These are phyloP conservation scores for Neolamprologus hecqui DNA, from an alignment of 2,113 vertebrate genomes.

Conservation along the genomic window DNA sequence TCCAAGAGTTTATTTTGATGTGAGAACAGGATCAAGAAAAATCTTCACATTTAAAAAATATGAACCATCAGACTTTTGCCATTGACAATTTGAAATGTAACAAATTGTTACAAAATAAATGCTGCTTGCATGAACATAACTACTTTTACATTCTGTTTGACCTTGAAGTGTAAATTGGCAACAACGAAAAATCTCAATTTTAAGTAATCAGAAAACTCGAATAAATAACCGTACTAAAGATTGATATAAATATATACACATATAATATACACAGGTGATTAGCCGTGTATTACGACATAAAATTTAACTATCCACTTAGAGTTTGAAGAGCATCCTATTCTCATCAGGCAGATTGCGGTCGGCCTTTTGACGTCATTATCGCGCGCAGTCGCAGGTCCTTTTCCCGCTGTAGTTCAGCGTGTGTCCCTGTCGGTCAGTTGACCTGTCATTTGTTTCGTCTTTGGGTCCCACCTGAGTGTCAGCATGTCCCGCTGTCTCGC, in stretches of 20 bases:
- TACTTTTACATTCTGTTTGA: not conserved
- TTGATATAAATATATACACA: not conserved
- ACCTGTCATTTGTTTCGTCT: not conserved
- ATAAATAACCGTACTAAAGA: not conserved
- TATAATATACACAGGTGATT: not conserved
- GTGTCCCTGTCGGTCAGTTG: not conserved
- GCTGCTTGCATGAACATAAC: not conserved
- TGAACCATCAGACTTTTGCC: not conserved
- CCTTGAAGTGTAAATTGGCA: not conserved
- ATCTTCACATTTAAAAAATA: not conserved
- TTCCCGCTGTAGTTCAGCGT: not conserved
- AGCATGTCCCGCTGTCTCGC: slow-evolving; percentile 62
- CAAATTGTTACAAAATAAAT: not conserved
- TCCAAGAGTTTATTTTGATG: not conserved
- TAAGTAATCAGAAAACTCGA: not conserved
- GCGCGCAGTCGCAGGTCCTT: not conserved
- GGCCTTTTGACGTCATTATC: slow-evolving; percentile 6
- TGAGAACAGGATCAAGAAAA: not conserved
- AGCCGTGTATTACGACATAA: not conserved
- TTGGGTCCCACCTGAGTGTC: not conserved
- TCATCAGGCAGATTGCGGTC: slow-evolving; percentile 30
- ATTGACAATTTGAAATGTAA: not conserved
- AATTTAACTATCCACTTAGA: not conserved
- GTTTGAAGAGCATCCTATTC: not conserved
- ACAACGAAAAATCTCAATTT: not conserved